Evolutionary conservation across 92 coral and sea anemone species (phyloP).

Genomic region (Palythoa grandiflora): DNA sequence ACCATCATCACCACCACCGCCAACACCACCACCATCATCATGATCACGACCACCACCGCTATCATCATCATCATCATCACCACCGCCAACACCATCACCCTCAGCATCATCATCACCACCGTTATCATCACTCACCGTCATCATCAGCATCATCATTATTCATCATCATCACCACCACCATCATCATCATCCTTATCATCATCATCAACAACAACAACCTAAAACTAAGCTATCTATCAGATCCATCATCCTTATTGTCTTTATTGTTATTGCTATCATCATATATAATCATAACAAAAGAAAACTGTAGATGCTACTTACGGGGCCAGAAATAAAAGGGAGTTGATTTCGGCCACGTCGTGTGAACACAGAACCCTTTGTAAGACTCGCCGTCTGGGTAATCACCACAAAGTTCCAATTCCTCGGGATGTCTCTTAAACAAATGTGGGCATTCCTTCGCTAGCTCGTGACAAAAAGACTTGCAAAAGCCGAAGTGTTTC

Average conservation of each 20-base stretch:
- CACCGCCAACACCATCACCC: too few relatives aligned
- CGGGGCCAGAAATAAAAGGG: not conserved
- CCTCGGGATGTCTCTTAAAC: not conserved
- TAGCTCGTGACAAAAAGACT: not conserved
- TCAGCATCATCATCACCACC: too few relatives aligned
- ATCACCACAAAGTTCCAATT: not conserved
- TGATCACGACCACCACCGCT: too few relatives aligned
- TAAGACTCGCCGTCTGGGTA: not conserved
- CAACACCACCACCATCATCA: too few relatives aligned
- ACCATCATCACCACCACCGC: too few relatives aligned
- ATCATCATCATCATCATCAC: too few relatives aligned
- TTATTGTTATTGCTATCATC: too few relatives aligned
- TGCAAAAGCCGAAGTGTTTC: not conserved
- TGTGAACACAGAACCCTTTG: not conserved
- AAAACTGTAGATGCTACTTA: not conserved
- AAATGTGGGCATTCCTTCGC: not conserved
- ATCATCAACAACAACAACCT: not conserved
- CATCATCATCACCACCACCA: too few relatives aligned
- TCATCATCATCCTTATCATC: too few relatives aligned
- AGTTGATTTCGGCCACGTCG: not conserved
- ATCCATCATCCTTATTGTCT: not conserved
- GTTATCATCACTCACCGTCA: too few relatives aligned
- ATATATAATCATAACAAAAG: not conserved
- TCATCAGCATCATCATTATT: too few relatives aligned
- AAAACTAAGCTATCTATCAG: not conserved